These are phyloP conservation scores for Acanthurus lineatus DNA, from an alignment of 2,797 vertebrate genomes.

Conservation along the genomic window DNA sequence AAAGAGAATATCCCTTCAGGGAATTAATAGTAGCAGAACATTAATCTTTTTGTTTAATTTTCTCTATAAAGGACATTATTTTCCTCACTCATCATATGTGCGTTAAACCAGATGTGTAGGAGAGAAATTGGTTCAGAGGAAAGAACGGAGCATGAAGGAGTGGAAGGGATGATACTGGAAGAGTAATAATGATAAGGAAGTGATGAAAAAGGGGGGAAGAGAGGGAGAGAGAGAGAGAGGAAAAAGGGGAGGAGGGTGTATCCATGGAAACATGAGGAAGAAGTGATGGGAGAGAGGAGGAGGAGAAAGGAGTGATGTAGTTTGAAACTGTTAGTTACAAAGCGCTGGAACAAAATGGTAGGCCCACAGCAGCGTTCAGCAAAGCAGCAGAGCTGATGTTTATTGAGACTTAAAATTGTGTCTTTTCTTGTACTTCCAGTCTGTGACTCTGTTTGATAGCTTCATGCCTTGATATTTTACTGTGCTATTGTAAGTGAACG, in stretches of 20 bases:
- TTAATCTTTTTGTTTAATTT: conserved; percentile 21
- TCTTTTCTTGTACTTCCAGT: conserved; percentile 26
- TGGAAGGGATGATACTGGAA: conserved; percentile 11
- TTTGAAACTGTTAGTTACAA: conserved; percentile 52
- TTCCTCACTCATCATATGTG: neutral
- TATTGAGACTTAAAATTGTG: conserved; percentile 21
- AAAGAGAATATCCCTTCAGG: conserved; percentile 7
- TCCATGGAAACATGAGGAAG: conserved; percentile 70
- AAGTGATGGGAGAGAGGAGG: conserved; percentile 50
- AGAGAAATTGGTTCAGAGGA: neutral
- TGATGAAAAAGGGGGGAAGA: conserved; percentile 31
- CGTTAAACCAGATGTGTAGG: conserved; percentile 18
- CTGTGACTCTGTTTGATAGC: conserved; percentile 18
- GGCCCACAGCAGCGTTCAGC: conserved; percentile 44
- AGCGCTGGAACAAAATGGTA: conserved; percentile 53
- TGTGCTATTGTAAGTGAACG: conserved; percentile 6
- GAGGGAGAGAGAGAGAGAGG: neutral
- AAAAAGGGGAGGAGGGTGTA: conserved; percentile 35
- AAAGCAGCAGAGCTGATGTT: conserved; percentile 7
- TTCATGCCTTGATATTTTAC: conserved; percentile 10
- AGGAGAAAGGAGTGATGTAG: conserved; percentile 46
- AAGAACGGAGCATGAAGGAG: conserved; percentile 7
- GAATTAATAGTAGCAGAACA: conserved; percentile 3
- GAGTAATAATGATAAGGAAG: conserved; percentile 45
- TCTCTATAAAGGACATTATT: neutral